Evolutionary conservation across 2,888 invertebrate genomes (phyloP).

Genomic region (Cryptocephalus primarius): DNA sequence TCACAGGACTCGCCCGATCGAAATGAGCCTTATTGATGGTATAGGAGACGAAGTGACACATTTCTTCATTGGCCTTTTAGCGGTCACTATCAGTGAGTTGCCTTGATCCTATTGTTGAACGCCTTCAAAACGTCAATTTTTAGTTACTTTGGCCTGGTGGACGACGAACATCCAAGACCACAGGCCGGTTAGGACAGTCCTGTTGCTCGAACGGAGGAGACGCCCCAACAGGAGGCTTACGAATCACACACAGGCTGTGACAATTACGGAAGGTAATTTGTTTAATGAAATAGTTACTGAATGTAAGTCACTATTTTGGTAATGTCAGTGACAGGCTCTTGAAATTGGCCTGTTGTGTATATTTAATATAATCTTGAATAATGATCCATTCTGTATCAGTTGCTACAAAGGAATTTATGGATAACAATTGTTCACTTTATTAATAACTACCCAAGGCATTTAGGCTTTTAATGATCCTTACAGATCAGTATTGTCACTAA

Average conservation of each 20-base stretch:
- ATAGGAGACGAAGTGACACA: constrained; percentile 76
- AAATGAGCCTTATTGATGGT: constrained; percentile 69
- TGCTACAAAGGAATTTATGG: no score
- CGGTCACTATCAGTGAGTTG: constrained; percentile 35
- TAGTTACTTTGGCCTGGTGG: constrained; percentile 61
- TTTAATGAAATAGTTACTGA: no score
- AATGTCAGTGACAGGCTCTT: no score
- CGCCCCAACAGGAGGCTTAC: constrained; percentile 31
- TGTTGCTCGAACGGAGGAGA: constrained; percentile 49
- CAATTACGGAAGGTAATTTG: constrained; percentile 28
- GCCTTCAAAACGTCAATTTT: constrained; percentile 2
- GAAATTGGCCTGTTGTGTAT: no score
- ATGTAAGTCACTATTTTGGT: no score
- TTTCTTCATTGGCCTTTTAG: constrained; percentile 51
- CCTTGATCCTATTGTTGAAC: neutral
- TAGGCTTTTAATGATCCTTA: neutral
- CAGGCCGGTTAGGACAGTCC: constrained; percentile 52
- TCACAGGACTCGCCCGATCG: neutral
- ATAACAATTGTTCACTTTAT: neutral
- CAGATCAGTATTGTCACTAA: no score
- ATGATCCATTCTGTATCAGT: no score
- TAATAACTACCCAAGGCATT: neutral
- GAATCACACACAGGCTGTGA: constrained; percentile 31
- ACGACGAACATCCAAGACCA: constrained; percentile 56
- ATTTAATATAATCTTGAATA: no score